These are phyloP conservation scores for Boleophthalmus pectinirostris DNA, from an alignment of 2,113 vertebrate species.

Conservation along the genomic window DNA sequence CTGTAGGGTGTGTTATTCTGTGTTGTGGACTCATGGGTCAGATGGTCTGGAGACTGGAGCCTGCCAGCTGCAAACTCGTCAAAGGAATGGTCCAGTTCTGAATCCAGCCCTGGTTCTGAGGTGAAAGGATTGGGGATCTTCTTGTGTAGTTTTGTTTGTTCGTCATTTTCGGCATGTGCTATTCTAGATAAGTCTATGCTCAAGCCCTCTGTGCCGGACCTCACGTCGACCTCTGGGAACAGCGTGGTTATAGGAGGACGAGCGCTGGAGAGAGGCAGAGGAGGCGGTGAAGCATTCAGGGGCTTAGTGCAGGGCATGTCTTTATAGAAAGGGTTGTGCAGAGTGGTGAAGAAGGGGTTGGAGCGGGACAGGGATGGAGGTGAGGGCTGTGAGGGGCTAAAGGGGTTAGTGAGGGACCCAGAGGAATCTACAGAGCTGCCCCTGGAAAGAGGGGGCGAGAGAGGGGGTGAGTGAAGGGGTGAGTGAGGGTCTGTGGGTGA, in stretches of 20 bases:
- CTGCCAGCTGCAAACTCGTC: conserved; percentile 84
- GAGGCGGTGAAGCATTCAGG: conserved; percentile 83
- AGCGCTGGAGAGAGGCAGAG: conserved; percentile 88
- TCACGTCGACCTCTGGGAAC: conserved; percentile 69
- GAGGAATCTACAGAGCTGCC: conserved; percentile 54
- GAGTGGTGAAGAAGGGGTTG: conserved; percentile 87
- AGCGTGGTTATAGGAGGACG: conserved; percentile 69
- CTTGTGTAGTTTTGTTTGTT: conserved; percentile 30
- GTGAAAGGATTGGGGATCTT: conserved; percentile 42
- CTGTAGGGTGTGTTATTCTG: conserved; percentile 16
- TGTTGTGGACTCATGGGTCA: conserved; percentile 22
- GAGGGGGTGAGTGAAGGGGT: conserved; percentile 80
- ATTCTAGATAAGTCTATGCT: background rate
- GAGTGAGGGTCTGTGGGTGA: conserved; percentile 84
- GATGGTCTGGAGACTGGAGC: conserved; percentile 67
- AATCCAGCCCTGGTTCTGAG: conserved; percentile 34
- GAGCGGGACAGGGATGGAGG: conserved; percentile 73
- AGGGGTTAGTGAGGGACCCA: conserved; percentile 72
- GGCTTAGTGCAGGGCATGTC: conserved; percentile 79
- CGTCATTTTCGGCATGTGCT: conserved; percentile 11
- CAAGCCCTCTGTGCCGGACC: conserved; percentile 33
- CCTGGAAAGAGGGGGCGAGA: conserved; percentile 41
- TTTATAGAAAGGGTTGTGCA: conserved; percentile 88
- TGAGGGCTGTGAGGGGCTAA: conserved; percentile 63
- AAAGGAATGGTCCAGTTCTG: conserved; percentile 85